Conservation (phyloP, 2,888 invertebrate genomes). For the Pristionchus fissidentatus region DNA sequence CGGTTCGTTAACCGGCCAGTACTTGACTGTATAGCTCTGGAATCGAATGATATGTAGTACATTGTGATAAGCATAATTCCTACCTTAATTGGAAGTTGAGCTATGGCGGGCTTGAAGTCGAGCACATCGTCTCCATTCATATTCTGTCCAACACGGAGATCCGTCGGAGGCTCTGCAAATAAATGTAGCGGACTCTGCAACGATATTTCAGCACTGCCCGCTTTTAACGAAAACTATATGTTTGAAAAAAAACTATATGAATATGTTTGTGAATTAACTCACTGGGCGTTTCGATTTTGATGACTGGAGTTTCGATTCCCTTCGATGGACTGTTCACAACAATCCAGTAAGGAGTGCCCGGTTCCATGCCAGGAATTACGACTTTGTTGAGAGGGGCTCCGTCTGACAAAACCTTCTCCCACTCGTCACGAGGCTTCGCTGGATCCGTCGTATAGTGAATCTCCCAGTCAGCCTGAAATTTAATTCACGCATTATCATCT, state of each 20-base stretch:
- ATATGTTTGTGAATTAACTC: background rate
- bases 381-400: constrained; percentile 65
- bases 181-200: background rate
- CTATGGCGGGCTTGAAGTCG: constrained; percentile 70
- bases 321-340: constrained; percentile 70
- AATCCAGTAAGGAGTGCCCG: constrained; percentile 67
- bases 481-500: background rate
- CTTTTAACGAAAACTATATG: too few relatives aligned
- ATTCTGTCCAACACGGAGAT: constrained; percentile 71
- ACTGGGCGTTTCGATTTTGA: constrained; percentile 73
- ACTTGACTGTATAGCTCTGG: constrained; percentile 61
- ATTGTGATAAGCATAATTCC: background rate
- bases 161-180: constrained; percentile 69
- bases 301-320: constrained; percentile 70
- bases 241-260: too few relatives aligned
- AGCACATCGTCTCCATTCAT: constrained; percentile 73
- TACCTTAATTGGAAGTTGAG: constrained; percentile 61
- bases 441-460: constrained; percentile 71
- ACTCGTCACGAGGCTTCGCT: constrained; percentile 63
- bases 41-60: background rate
- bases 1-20: constrained; percentile 67
- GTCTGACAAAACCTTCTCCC: constrained; percentile 66
- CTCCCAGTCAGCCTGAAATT: constrained; percentile 62
- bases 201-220: background rate
- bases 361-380: constrained; percentile 63